A percentile compares a stretch with the other conserved stretches of the same genome.
These are phyloP conservation scores for Coelopa frigida DNA, from an alignment of 1,140 invertebrate species.

Conservation along the genomic window DNA sequence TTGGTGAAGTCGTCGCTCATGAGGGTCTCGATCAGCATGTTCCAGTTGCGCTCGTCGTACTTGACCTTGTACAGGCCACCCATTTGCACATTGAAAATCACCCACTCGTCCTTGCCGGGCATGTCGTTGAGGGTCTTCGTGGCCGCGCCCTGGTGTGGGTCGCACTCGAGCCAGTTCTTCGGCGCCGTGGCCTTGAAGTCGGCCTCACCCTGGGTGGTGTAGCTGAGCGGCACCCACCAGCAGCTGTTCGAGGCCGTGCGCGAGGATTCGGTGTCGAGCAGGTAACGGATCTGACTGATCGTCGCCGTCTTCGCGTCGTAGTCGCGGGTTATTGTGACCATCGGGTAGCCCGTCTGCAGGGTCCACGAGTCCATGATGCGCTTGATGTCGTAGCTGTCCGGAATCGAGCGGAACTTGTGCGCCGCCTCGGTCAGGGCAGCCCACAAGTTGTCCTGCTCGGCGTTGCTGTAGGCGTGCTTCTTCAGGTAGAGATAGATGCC, in stretches of 20 bases:
- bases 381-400: slow-evolving; percentile 53
- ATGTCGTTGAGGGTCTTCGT: slow-evolving; percentile 35
- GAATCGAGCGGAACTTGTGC: slow-evolving; percentile 46
- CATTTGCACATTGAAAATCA: slow-evolving; percentile 56
- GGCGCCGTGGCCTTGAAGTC: slow-evolving; percentile 59
- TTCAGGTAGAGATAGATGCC: slow-evolving; percentile 62
- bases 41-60: slow-evolving; percentile 67
- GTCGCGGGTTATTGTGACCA: slow-evolving; percentile 60
- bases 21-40: slow-evolving; percentile 53
- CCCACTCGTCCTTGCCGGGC: slow-evolving; percentile 48
- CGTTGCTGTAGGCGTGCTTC: slow-evolving; percentile 58
- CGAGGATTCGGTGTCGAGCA: slow-evolving; percentile 26
- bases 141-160: slow-evolving; percentile 22
- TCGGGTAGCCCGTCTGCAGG: slow-evolving; percentile 71
- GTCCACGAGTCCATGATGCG: slow-evolving; percentile 78
- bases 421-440: slow-evolving; percentile 58
- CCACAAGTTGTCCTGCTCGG: slow-evolving; percentile 81
- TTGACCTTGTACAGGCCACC: slow-evolving; percentile 66
- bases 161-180: slow-evolving; percentile 52
- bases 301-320: slow-evolving; percentile 49
- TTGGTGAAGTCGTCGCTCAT: slow-evolving; percentile 47
- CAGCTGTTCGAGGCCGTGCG: slow-evolving; percentile 20
- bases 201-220: slow-evolving; percentile 55
- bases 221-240: slow-evolving; percentile 58
- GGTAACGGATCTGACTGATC: slow-evolving; percentile 51